These are phyloP conservation scores for Micropterix aruncella DNA, from an alignment of 2,888 invertebrate species.

Conservation along the genomic window DNA sequence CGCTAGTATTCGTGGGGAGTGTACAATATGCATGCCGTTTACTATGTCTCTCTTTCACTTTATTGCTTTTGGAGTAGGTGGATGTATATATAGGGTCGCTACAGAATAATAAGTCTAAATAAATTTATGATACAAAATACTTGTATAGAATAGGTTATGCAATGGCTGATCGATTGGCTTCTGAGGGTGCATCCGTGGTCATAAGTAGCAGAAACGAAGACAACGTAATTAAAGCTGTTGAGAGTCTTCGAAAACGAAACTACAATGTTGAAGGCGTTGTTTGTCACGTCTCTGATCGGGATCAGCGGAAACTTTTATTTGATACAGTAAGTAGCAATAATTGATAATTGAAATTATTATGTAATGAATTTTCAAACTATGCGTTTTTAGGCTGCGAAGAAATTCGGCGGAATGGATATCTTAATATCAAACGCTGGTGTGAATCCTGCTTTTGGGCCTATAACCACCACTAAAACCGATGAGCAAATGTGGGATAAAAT, in stretches of 20 bases:
- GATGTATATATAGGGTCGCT: too few species aligned
- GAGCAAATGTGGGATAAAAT: conserved; percentile 76
- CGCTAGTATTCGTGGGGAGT: too few species aligned
- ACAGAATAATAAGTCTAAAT: too few species aligned
- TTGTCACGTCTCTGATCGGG: conserved; percentile 64
- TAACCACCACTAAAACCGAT: conserved; percentile 46
- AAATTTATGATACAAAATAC: too few species aligned
- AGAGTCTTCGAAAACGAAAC: conserved; percentile 43
- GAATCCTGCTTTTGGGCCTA: conserved; percentile 57
- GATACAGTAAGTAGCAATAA: conserved; percentile 36
- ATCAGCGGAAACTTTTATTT: conserved; percentile 54
- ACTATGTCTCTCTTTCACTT: too few species aligned
- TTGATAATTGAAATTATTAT: too few species aligned
- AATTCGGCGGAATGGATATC: conserved; percentile 69
- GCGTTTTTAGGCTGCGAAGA: conserved; percentile 38
- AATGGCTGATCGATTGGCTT: conserved; percentile 60
- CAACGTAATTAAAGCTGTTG: conserved; percentile 59
- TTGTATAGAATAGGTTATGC: conserved; percentile 72
- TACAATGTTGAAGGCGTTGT: conserved; percentile 51
- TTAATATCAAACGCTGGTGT: conserved; percentile 75
- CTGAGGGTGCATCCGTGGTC: conserved; percentile 73
- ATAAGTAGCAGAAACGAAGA: conserved; percentile 67
- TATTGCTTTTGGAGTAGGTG: too few species aligned
- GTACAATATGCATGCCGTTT: too few species aligned
- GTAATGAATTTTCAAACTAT: conserved; percentile 15